Percentiles rank a stretch among this genome's conserved stretches.
phyloP scores from a whole-genome alignment of 2,888 invertebrate genomes.

The Limenitis camilla region DNA sequence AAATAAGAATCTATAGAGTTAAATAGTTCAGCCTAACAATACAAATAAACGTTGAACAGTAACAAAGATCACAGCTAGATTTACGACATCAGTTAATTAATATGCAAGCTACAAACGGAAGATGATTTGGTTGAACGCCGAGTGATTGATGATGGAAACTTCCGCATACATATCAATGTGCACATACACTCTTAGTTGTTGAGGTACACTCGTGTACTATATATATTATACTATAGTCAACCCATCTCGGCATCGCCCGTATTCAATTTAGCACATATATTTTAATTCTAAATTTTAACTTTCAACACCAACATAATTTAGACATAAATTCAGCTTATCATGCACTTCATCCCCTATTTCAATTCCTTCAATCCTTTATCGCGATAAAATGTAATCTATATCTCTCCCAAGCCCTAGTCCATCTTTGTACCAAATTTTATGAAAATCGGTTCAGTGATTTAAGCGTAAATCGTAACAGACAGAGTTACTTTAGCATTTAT shows the following conservation, averaged over 20 bases:
- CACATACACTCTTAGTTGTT: conserved; percentile 1
- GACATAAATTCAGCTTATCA: too few species aligned
- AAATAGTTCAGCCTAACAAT: too few species aligned
- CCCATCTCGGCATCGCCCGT: too few species aligned
- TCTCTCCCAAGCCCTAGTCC: background rate
- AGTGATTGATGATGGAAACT: conserved; percentile 35
- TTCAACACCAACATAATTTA: too few species aligned
- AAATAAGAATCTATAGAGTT: too few species aligned
- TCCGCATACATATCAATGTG: conserved; percentile 9
- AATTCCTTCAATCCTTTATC: too few species aligned
- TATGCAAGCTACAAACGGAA: conserved; percentile 41
- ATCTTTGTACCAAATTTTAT: background rate
- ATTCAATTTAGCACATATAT: too few species aligned
- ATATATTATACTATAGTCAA: too few species aligned
- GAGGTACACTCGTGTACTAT: too few species aligned
- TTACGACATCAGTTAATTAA: conserved; percentile 50
- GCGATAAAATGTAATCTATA: background rate
- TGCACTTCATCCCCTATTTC: too few species aligned
- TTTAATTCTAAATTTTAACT: too few species aligned
- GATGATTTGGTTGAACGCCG: conserved; percentile 36
- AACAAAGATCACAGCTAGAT: conserved; percentile 34
- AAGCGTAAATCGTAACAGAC: background rate
- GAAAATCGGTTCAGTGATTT: background rate
- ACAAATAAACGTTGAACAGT: conserved; percentile 3
- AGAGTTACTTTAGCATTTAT: background rate